These are phyloP conservation scores for Nephrotoma appendiculata DNA, from an alignment of 2,888 invertebrate genomes.

Conservation along the genomic window DNA sequence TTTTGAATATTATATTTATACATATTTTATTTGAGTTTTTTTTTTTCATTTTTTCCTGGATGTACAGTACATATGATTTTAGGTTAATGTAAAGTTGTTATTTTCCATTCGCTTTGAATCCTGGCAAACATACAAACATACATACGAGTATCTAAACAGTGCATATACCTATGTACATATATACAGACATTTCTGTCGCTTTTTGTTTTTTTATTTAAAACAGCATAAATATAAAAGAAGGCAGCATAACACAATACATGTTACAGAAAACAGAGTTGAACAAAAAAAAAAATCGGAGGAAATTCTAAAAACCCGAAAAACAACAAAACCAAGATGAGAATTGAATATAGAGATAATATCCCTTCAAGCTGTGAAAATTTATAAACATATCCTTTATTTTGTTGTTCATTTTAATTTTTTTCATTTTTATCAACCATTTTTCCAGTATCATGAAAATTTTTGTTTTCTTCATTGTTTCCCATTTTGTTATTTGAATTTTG, in stretches of 20 bases:
- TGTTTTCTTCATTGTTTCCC: neutral
- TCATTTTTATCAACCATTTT: neutral
- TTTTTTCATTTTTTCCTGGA: neutral
- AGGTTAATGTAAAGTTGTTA: neutral
- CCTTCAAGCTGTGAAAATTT: neutral
- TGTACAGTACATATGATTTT: neutral
- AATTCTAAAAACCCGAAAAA: neutral
- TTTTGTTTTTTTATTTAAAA: neutral
- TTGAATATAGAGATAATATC: neutral
- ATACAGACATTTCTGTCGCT: neutral
- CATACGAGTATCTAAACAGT: neutral
- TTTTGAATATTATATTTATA: neutral
- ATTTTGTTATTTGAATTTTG: neutral
- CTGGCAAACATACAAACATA: neutral
- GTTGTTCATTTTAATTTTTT: neutral
- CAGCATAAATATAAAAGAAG: neutral
- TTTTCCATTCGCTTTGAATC: neutral
- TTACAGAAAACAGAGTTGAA: neutral
- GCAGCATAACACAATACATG: neutral
- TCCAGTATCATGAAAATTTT: neutral
- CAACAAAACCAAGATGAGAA: neutral
- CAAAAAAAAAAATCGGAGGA: neutral
- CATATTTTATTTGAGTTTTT: neutral
- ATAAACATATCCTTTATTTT: neutral
- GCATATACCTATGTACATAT: neutral